phyloP scores from a whole-genome alignment of 1,140 invertebrate genomes.

The Marisa cornuarietis region DNA sequence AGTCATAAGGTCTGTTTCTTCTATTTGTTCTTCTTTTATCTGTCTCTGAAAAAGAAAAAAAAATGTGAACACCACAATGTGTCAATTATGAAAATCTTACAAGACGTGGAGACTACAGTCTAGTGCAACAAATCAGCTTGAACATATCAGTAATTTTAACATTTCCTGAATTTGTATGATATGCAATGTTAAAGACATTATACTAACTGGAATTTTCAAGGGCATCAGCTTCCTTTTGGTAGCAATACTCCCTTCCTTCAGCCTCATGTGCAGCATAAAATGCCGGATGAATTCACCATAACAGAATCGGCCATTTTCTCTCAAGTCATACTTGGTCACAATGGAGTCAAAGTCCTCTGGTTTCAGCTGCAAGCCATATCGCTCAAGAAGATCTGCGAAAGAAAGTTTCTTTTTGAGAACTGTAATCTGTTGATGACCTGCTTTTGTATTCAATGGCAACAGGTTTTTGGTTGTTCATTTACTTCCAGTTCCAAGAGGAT shows the following conservation, averaged over 20 bases:
- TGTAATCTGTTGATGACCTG: too few species aligned
- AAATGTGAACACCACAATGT: neutral
- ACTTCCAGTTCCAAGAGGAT: too few species aligned
- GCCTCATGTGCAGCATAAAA: constrained; percentile 55
- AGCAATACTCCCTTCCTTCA: constrained; percentile 34
- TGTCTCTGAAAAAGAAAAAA: constrained; percentile 26
- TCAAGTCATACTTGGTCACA: constrained; percentile 60
- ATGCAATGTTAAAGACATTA: neutral
- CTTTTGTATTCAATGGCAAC: too few species aligned
- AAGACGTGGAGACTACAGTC: too few species aligned
- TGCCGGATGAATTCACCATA: constrained; percentile 61
- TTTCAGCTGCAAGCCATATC: constrained; percentile 46
- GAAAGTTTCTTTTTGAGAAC: constrained; percentile 17
- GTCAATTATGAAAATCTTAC: too few species aligned
- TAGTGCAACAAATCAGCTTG: constrained; percentile 3
- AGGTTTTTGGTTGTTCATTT: too few species aligned
- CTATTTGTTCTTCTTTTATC: constrained; percentile 39
- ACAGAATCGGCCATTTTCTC: constrained; percentile 59
- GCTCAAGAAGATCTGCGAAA: constrained; percentile 49
- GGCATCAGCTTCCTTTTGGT: constrained; percentile 38
- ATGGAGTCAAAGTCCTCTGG: constrained; percentile 54
- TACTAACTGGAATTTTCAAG: constrained; percentile 11
- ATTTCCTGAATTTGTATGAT: neutral
- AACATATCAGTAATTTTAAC: neutral
- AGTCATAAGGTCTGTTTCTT: constrained; percentile 48